phyloP scores from a whole-genome alignment of 2,888 invertebrate species.

The Trichacis sp. region DNA sequence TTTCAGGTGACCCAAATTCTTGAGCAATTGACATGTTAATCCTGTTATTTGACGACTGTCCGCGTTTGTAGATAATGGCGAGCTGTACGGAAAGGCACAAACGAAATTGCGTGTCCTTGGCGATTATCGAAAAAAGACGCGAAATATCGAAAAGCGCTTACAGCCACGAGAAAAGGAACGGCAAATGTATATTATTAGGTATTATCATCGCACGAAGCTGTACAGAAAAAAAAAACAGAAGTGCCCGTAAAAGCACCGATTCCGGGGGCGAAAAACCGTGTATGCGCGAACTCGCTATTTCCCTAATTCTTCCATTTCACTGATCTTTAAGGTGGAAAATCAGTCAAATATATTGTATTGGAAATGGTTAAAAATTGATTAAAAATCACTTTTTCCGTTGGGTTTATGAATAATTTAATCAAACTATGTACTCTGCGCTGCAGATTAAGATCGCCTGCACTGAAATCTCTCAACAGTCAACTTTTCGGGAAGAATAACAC shows the following conservation, averaged over 20 bases:
- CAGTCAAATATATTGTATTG: no score
- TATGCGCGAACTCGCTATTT: slow-evolving; percentile 36
- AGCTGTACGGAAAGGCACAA: slow-evolving; percentile 36
- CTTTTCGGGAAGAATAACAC: no score
- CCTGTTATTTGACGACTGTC: slow-evolving; percentile 38
- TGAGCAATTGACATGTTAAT: slow-evolving; percentile 32
- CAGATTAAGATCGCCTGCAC: no score
- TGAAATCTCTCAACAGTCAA: no score
- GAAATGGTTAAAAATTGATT: no score
- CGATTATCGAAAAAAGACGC: slow-evolving; percentile 39
- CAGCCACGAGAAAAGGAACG: slow-evolving; percentile 20
- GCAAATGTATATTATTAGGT: slow-evolving; percentile 41
- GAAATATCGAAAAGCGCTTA: slow-evolving; percentile 30
- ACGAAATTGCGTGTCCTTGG: slow-evolving; percentile 42
- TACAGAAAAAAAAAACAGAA: slow-evolving; percentile 22
- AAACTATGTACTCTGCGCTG: no score
- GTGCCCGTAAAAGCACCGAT: slow-evolving; percentile 33
- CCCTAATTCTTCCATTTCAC: slow-evolving; percentile 25
- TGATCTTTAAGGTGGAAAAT: no score
- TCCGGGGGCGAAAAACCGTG: slow-evolving; percentile 36
- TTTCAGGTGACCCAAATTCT: slow-evolving; percentile 1
- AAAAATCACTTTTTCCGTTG: no score
- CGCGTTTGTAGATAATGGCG: slow-evolving; percentile 37
- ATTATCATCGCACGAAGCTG: slow-evolving; percentile 40
- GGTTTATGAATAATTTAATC: neutral